Evolutionary conservation across 2,888 invertebrate species (phyloP).

Genomic region (Lysandra coridon): DNA sequence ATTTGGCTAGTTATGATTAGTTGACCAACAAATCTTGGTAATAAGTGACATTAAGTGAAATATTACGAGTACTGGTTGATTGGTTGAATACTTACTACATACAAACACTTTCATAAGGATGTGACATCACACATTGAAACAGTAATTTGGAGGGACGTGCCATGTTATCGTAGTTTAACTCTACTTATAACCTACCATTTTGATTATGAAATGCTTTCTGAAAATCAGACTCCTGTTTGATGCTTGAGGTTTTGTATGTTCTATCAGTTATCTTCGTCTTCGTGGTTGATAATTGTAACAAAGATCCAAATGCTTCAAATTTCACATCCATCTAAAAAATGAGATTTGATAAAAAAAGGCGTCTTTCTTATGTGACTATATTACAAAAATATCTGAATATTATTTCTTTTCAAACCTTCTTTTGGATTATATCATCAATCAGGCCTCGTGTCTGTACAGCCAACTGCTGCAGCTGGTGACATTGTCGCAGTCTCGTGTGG

Average conservation of each 20-base stretch:
- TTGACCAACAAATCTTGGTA: too few species aligned
- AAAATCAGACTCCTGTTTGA: not conserved
- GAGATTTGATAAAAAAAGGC: not conserved
- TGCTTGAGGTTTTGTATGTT: not conserved
- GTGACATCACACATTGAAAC: too few species aligned
- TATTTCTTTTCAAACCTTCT: not conserved
- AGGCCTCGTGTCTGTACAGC: not conserved
- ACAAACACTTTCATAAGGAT: too few species aligned
- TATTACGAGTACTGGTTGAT: too few species aligned
- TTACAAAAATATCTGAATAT: not conserved
- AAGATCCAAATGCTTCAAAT: not conserved
- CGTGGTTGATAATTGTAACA: not conserved
- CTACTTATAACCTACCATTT: not conserved
- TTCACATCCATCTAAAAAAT: not conserved
- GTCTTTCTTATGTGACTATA: not conserved
- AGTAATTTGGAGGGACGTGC: too few species aligned
- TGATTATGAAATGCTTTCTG: not conserved
- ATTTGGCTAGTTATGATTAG: too few species aligned
- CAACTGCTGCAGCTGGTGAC: conserved; percentile 10
- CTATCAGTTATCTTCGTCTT: not conserved
- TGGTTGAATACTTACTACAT: too few species aligned
- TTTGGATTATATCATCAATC: not conserved
- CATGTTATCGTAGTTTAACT: too few species aligned
- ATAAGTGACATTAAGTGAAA: too few species aligned
- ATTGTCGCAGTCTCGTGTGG: conserved; percentile 11